Base-by-base conservation (phyloP, 2,113 vertebrate species). In the Catagonus wagneri region DNA sequence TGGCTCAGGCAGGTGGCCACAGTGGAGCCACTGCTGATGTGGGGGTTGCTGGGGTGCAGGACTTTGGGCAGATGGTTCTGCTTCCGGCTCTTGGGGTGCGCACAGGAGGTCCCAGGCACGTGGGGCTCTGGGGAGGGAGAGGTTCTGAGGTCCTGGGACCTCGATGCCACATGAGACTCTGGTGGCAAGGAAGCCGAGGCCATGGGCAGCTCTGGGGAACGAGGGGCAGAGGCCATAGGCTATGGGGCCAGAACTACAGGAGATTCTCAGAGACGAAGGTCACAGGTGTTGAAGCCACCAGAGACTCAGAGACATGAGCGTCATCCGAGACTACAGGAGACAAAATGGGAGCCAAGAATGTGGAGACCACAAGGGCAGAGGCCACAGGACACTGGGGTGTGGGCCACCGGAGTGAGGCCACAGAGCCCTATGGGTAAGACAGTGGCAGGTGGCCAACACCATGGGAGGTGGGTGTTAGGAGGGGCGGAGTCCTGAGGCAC, bases 1-100 rank as follows among this genome's bases (percentile, higher is more conserved):
- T 99, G 99, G 96, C 99, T 99, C 72, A 99, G 92, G 90, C 99
- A 99, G 7, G 99, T 99, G 95, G 98, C 98, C 90, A 99, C 98
- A 0, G 99, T 99, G 84, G 99, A 99, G 52, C 99, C 99, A 0
- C 98, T 98, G 96, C 98, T 99, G 61, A 98, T 91, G 75, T 99
- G 99, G 17, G 22, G 66, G 27, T 85, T 29, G 96, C 99, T 99
- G 90, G 98, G 97, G 76, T 96, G 93, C 63, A 99, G 95, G 52
- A 99, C 98, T 39, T 97, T 98, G 29, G 98, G 98, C 81, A 98
- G 98, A 13, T 96, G 89, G 52, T 98, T 98, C 93, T 84, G 97
- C 66, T 71, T 52, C 23, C 98, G 98, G 96, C 98, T 99, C 81
- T 95, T 97, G 6, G 99, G 99, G 83, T 99, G 98, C 2, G 99